Conservation (phyloP, 2,888 invertebrate genomes). For the Scelioninae gen. 2 region DNA sequence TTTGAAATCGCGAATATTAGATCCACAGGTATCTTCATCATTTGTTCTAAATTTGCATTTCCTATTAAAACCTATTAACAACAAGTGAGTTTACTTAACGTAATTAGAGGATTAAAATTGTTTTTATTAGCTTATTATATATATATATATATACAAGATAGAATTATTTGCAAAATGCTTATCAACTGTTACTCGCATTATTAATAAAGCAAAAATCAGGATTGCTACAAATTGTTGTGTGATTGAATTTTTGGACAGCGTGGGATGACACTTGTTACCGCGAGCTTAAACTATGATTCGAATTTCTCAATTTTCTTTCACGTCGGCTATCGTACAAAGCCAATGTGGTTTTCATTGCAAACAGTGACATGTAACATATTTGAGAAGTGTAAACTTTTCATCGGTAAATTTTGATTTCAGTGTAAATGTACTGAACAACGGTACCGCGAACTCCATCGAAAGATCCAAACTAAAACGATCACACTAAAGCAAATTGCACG, state of each 20-base stretch:
- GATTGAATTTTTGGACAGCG: too few relatives aligned
- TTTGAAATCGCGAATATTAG: conserved; percentile 23
- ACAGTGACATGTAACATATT: conserved; percentile 14
- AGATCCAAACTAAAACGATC: conserved; percentile 16
- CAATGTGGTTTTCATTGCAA: conserved; percentile 7
- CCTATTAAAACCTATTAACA: conserved; percentile 14
- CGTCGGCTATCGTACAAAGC: not conserved
- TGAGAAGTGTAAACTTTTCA: conserved; percentile 11
- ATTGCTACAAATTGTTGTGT: too few relatives aligned
- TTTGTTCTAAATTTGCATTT: conserved; percentile 11
- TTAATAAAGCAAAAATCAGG: too few relatives aligned
- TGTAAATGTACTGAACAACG: conserved; percentile 9
- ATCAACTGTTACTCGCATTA: too few relatives aligned
- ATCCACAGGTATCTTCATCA: conserved; percentile 33
- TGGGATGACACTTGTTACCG: too few relatives aligned
- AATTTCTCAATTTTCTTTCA: conserved; percentile 12
- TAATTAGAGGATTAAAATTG: too few relatives aligned
- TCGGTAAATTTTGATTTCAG: conserved; percentile 16
- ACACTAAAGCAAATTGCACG: conserved; percentile 7
- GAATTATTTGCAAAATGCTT: too few relatives aligned
- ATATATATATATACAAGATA: too few relatives aligned
- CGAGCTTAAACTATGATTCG: too few relatives aligned
- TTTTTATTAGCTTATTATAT: too few relatives aligned
- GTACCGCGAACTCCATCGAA: not conserved
- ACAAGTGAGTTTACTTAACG: not conserved